Conservation (phyloP, 1,140 invertebrate genomes). For the Heterodera schachtii region DNA sequence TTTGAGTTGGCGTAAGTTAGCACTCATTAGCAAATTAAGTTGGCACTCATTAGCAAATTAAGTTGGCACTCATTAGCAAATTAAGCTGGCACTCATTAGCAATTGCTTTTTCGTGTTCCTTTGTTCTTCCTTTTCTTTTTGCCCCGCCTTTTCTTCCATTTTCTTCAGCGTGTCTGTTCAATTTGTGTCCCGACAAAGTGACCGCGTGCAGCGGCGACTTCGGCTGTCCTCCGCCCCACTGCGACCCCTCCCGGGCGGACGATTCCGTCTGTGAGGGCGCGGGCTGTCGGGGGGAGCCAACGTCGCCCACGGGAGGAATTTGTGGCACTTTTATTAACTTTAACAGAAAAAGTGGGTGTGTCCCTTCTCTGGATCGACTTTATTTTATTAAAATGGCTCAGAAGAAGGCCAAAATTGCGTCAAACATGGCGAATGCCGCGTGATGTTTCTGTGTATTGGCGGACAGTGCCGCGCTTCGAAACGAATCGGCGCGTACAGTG, state of each 20-base stretch:
- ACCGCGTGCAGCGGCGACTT: neutral
- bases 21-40: too few species aligned
- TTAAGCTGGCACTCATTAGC: too few species aligned
- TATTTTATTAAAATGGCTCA: neutral
- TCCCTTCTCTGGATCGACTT: neutral
- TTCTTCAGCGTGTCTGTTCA: neutral
- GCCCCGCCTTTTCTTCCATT: neutral
- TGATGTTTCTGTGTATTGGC: neutral
- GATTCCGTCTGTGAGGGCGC: neutral
- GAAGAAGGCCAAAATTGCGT: neutral
- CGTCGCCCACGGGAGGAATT: neutral
- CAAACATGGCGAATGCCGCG: neutral
- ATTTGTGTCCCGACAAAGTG: neutral
- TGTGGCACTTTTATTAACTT: slow-evolving; percentile 3
- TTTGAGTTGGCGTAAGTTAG: neutral
- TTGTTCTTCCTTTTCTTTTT: neutral
- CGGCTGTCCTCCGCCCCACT: slow-evolving; percentile 4
- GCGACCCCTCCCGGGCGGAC: neutral
- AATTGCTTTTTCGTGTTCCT: neutral
- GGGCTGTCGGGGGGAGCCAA: neutral
- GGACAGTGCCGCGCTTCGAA: neutral
- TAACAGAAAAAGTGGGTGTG: neutral
- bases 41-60: too few species aligned
- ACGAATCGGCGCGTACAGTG: neutral
- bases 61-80: too few species aligned